These are phyloP conservation scores for Castor canadensis DNA, from an alignment of 2,113 vertebrate species.

Conservation along the genomic window DNA sequence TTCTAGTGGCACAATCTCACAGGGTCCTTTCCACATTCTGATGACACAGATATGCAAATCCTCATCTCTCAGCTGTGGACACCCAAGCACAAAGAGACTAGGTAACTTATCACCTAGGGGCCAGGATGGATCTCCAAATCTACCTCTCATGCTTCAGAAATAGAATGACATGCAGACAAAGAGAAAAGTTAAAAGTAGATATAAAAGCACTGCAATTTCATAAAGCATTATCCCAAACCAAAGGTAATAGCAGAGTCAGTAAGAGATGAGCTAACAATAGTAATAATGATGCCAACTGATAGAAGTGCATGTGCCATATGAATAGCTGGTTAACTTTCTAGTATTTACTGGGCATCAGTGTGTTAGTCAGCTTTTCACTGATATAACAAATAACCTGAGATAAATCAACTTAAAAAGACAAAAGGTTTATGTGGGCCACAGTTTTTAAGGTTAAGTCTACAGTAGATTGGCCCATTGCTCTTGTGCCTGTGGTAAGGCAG, in stretches of 20 bases:
- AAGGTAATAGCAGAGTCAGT: neutral
- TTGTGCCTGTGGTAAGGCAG: neutral
- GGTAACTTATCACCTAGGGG: neutral
- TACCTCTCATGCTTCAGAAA: neutral
- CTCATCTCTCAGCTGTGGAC: neutral
- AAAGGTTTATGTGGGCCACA: no score
- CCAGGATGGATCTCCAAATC: neutral
- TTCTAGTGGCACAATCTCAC: neutral
- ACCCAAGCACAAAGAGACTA: neutral
- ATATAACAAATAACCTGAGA: neutral
- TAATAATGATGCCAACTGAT: accelerated
- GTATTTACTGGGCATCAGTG: neutral
- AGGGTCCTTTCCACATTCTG: neutral
- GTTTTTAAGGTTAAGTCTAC: neutral
- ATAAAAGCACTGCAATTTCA: neutral
- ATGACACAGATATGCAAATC: neutral
- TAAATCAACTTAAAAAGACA: neutral
- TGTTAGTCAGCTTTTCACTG: neutral
- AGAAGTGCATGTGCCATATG: accelerated
- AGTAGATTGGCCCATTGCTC: neutral
- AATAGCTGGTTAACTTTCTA: neutral
- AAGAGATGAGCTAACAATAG: neutral
- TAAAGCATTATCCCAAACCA: neutral
- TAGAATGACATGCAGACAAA: neutral
- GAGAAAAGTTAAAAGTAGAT: neutral